Base-by-base conservation (phyloP, 1,140 invertebrate species). In the Papilio glaucus region DNA sequence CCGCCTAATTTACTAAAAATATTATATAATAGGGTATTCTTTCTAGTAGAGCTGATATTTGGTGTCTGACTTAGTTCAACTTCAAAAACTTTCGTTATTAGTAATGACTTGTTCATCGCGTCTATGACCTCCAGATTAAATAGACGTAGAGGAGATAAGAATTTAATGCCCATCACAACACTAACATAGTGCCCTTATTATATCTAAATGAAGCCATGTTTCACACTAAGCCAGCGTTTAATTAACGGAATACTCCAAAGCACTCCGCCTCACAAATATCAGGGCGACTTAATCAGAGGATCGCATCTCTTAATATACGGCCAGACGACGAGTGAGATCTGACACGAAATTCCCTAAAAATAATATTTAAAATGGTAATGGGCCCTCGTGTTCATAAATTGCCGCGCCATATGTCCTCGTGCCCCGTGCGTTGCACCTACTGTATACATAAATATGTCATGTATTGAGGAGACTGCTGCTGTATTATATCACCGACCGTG, bases 341-440 rank as follows among this genome's bases (percentile, higher is more conserved):
- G 91, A 91, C 89, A 91, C 89, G 86, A 84, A 90, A 93, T 93
- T 93, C 91, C 91, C 91, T 91, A 93, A 91, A 91, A 93, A 93
- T 93, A 91, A 93, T 93, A 93, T 93, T 93, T 93, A 93, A 93
- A 91, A 93, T 93, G 89, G 89, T 93, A 93, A 93, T 93, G 89
- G 91, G 89, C 77, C 82, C 79, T 79, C 82, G 83, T 81, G 76
- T 89, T 93, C 91, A 93, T 93, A 93, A 93, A 93, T 93, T 93
- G 88, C 85, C 85, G 75, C 85, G 86, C 91, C 91, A 93, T 91
- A 91, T 93, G 91, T 91, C 87, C 82, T 80, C 82, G 83, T 81
- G 79, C 79, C 82, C 81, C 82, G 83, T 81, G 79, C 79, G 85
- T 84, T 89, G 88, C 88, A 91, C 85, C 88, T 90, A 88, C 89